phyloP scores from a whole-genome alignment of 2,888 invertebrate species.

The Amorpha juglandis region DNA sequence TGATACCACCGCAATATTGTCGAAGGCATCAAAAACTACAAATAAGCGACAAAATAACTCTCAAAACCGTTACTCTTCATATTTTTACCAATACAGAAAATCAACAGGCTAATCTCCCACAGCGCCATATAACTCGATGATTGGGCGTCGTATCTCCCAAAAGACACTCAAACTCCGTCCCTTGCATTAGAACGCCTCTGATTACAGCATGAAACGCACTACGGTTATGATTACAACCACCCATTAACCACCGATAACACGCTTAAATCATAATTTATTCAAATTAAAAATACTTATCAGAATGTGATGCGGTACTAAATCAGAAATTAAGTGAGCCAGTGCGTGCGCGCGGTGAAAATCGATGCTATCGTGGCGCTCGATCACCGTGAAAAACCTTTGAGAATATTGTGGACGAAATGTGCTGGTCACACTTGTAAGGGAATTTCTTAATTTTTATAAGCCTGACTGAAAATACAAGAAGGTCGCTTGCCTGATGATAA shows the following conservation, averaged over 20 bases:
- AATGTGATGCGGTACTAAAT: conserved; percentile 84
- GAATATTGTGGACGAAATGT: conserved; percentile 32
- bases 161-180: neutral
- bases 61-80: no score
- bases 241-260: conserved; percentile 75
- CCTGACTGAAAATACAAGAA: no score
- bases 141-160: conserved; percentile 1
- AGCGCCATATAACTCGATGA: no score
- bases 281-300: conserved; percentile 85
- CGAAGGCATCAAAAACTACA: no score
- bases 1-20: no score
- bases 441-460: no score
- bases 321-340: conserved; percentile 80
- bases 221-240: conserved; percentile 71
- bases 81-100: no score
- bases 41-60: no score
- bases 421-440: conserved; percentile 14
- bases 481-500: no score
- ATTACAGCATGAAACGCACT: conserved; percentile 62
- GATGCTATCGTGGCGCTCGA: conserved; percentile 68
- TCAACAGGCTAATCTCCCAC: no score
- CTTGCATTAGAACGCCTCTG: conserved; percentile 38
- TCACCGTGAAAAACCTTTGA: conserved; percentile 79
- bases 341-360: conserved; percentile 70
- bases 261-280: conserved; percentile 84